Evolutionary conservation across 2,888 invertebrate genomes (phyloP).

Genomic region (Mythimna pallens): DNA sequence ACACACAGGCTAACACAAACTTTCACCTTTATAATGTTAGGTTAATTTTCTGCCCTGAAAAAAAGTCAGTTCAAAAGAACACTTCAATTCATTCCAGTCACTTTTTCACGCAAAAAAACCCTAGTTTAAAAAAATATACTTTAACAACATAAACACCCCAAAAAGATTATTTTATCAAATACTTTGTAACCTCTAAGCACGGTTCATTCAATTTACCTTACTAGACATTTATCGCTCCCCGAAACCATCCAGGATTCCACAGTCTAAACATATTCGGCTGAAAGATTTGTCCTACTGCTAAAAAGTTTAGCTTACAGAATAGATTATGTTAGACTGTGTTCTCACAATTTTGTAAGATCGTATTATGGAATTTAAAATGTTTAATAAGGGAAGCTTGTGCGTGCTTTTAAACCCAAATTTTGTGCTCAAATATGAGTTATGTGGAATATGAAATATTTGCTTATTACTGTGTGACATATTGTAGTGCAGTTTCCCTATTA

Average conservation of each 20-base stretch:
- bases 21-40: no score
- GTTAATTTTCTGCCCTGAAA: no score
- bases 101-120: not conserved
- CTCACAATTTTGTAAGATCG: slow-evolving; percentile 65
- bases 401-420: slow-evolving; percentile 42
- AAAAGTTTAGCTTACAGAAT: not conserved
- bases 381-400: slow-evolving; percentile 69
- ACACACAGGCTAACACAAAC: no score
- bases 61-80: no score
- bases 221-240: slow-evolving; percentile 22
- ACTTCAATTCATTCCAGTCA: no score
- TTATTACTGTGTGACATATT: not conserved
- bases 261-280: slow-evolving; percentile 36
- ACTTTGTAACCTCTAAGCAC: slow-evolving; percentile 36
- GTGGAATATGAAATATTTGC: slow-evolving; percentile 26
- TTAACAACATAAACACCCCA: slow-evolving; percentile 13
- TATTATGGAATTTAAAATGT: slow-evolving; percentile 70
- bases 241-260: slow-evolving; percentile 40
- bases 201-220: slow-evolving; percentile 40
- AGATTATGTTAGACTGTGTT: slow-evolving; percentile 60
- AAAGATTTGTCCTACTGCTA: slow-evolving; percentile 20
- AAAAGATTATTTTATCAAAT: slow-evolving; percentile 39
- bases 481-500: slow-evolving; percentile 2
- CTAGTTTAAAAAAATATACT: not conserved
- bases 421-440: slow-evolving; percentile 21